Evolutionary conservation across 2,888 invertebrate genomes (phyloP).

Genomic region (Drosophila eohydei): DNA sequence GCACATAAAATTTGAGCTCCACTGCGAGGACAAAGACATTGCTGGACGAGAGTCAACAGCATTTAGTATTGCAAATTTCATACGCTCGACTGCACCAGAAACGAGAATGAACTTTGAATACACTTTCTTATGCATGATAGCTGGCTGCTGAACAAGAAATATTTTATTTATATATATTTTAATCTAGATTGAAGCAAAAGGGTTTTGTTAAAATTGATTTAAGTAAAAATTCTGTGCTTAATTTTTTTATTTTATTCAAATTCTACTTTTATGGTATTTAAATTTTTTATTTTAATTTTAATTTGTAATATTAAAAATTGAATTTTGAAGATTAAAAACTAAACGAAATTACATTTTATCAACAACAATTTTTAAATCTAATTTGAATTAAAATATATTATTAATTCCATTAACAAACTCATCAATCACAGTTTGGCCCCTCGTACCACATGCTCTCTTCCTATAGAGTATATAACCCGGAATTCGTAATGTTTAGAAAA

Average conservation of each 20-base stretch:
- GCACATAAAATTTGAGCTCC: conserved; percentile 69
- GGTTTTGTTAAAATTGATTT: not conserved
- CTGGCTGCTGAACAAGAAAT: not conserved
- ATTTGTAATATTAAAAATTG: not conserved
- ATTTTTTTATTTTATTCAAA: not conserved
- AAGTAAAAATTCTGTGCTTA: not conserved
- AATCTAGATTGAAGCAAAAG: too few relatives aligned
- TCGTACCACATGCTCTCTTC: not conserved
- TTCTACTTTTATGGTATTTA: too few relatives aligned
- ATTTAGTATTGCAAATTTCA: conserved; percentile 77
- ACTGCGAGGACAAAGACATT: conserved; percentile 52
- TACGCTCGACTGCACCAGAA: conserved; percentile 64
- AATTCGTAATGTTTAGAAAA: conserved; percentile 39
- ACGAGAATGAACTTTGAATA: not conserved
- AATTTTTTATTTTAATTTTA: not conserved
- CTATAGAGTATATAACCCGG: not conserved
- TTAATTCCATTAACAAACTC: not conserved
- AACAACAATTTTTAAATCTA: not conserved
- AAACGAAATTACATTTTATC: too few relatives aligned
- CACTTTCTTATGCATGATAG: not conserved
- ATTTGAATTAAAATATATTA: not conserved
- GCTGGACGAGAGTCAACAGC: conserved; percentile 61
- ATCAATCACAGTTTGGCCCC: conserved; percentile 6
- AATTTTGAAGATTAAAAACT: too few relatives aligned
- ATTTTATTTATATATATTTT: not conserved